Percentiles rank a stretch among this genome's conserved stretches.
These are phyloP conservation scores for Clusia tigrina DNA, from an alignment of 2,888 invertebrate species.

Conservation along the genomic window DNA sequence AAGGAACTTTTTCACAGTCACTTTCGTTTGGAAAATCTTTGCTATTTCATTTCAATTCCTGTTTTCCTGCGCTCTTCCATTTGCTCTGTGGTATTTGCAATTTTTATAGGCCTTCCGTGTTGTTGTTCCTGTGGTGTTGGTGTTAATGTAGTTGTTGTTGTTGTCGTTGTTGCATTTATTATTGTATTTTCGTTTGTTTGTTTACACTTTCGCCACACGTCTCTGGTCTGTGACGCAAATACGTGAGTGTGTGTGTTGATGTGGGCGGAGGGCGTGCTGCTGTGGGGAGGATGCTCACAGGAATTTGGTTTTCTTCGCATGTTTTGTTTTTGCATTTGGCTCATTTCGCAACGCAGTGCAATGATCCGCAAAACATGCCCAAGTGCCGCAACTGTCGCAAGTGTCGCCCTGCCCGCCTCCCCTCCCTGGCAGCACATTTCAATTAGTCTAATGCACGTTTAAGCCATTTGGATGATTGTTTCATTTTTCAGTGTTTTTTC, in stretches of 20 bases:
- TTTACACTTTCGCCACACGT: constrained; percentile 35
- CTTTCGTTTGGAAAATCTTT: constrained; percentile 12
- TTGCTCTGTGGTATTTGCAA: constrained; percentile 27
- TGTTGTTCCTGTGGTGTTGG: no score
- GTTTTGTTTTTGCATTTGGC: constrained; percentile 33
- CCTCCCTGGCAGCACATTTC: constrained; percentile 46
- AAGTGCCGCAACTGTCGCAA: no score
- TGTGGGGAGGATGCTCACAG: no score
- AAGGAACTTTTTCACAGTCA: constrained; percentile 18
- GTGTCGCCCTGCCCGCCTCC: no score
- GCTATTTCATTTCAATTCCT: constrained; percentile 33
- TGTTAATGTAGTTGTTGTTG: constrained; percentile 23
- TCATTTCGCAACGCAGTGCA: constrained; percentile 40
- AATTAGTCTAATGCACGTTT: constrained; percentile 61
- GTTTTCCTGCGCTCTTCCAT: constrained; percentile 2
- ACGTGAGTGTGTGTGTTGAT: background rate
- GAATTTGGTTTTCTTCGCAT: no score
- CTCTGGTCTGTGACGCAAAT: constrained; percentile 23
- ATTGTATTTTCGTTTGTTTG: no score
- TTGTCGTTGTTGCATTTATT: constrained; percentile 16
- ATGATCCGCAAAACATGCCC: background rate
- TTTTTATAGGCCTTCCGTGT: constrained; percentile 26
- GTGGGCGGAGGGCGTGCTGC: background rate
- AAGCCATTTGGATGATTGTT: constrained; percentile 59
- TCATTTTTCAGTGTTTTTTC: constrained; percentile 14